Conservation (phyloP, 2,888 invertebrate genomes). For the Pheosia gnoma region DNA sequence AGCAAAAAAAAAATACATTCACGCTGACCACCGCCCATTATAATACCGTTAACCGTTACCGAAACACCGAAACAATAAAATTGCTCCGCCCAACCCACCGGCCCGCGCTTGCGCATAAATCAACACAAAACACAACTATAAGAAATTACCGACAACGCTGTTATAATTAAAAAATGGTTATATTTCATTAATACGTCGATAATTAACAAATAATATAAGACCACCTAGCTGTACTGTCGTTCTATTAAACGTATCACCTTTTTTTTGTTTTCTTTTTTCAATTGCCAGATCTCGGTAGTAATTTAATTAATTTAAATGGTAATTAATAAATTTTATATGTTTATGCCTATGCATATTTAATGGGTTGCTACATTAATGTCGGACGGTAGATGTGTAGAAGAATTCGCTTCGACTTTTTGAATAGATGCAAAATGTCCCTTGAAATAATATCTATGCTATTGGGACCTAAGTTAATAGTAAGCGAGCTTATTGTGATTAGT, state of each 20-base stretch:
- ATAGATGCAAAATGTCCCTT: not conserved
- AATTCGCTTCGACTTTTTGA: no score
- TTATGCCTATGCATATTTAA: not conserved
- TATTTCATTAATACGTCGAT: constrained; percentile 70
- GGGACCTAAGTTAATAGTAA: no score
- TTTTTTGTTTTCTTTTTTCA: not conserved
- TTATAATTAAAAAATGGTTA: constrained; percentile 69
- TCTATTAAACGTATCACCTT: not conserved
- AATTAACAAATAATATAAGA: constrained; percentile 70
- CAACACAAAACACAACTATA: constrained; percentile 75
- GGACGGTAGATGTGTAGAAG: no score
- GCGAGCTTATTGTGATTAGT: no score
- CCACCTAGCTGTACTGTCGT: constrained; percentile 56
- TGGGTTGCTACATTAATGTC: no score
- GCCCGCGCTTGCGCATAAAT: constrained; percentile 62
- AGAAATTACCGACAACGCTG: constrained; percentile 60
- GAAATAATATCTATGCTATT: no score
- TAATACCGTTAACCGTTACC: constrained; percentile 53
- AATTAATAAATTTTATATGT: not conserved
- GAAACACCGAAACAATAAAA: constrained; percentile 71
- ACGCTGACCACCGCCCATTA: constrained; percentile 26
- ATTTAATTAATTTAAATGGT: not conserved
- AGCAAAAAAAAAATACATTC: constrained; percentile 15
- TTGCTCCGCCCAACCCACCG: constrained; percentile 61
- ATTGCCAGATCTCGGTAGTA: not conserved